Percentiles rank a stretch among this genome's conserved stretches.
Conservation (phyloP, 2,113 vertebrate species). For the Neolamprologus brichardi region DNA sequence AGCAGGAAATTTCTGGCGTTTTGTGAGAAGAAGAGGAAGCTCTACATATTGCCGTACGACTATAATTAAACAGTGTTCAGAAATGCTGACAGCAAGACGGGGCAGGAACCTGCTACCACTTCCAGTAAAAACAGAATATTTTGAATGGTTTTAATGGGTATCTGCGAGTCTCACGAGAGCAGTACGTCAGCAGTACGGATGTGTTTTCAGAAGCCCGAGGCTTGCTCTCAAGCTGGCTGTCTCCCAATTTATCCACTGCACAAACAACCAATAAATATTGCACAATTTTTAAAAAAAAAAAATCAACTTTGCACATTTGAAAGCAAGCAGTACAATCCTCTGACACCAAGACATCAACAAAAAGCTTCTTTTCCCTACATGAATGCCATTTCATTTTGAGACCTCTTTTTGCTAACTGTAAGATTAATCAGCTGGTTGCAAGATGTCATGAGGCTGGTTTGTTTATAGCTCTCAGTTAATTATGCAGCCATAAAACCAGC, state of each 20-base stretch:
- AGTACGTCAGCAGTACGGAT: background rate
- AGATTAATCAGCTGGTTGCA: background rate
- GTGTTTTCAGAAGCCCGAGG: background rate
- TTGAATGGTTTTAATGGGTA: background rate
- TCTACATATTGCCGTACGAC: background rate
- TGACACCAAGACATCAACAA: background rate
- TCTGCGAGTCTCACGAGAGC: background rate
- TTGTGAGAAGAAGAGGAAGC: background rate
- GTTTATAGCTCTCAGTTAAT: constrained; percentile 29
- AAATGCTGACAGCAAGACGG: background rate
- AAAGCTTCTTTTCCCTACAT: background rate
- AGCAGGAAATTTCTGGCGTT: background rate
- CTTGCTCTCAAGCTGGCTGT: background rate
- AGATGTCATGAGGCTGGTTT: background rate
- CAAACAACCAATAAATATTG: background rate
- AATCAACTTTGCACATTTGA: background rate
- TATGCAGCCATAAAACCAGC: constrained; percentile 14
- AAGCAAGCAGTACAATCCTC: background rate
- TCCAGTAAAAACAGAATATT: background rate
- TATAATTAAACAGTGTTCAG: background rate
- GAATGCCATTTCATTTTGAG: background rate
- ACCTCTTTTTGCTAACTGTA: background rate
- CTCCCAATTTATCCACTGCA: background rate
- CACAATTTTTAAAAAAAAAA: background rate
- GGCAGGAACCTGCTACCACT: background rate